Percentiles rank a stretch among this genome's conserved stretches.
These are phyloP conservation scores for Anguilla obscura DNA, from an alignment of 2,797 vertebrate genomes.

Conservation along the genomic window DNA sequence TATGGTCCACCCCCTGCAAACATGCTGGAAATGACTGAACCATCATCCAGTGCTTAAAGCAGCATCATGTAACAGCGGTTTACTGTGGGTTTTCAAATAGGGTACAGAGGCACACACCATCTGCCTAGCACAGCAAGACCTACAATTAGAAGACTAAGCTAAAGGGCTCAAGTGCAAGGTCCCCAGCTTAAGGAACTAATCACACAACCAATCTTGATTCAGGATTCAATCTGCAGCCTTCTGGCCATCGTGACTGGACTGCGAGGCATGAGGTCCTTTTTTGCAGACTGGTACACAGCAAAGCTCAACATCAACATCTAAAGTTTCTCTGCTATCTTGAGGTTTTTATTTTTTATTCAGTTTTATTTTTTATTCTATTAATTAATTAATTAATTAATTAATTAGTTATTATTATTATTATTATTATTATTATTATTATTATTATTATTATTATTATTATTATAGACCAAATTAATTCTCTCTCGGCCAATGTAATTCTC, in stretches of 20 bases:
- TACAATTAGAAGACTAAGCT: not conserved
- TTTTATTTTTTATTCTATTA: too few species aligned
- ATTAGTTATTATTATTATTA: too few species aligned
- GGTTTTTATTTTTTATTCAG: too few species aligned
- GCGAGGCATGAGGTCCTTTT: not conserved
- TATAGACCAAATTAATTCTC: not conserved
- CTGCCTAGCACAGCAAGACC: not conserved
- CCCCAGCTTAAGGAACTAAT: not conserved
- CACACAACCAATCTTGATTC: not conserved
- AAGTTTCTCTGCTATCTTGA: too few species aligned
- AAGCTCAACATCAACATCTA: too few species aligned
- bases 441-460: too few species aligned
- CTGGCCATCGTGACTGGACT: not conserved
- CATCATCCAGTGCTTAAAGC: not conserved
- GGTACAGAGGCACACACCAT: not conserved
- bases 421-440: too few species aligned
- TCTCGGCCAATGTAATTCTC: conserved; percentile 4
- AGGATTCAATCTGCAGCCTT: not conserved
- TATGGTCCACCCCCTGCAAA: not conserved
- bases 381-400: too few species aligned
- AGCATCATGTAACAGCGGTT: not conserved
- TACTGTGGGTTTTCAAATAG: not conserved
- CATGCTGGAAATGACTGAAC: not conserved
- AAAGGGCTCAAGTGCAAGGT: not conserved
- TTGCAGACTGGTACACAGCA: too few species aligned